Percentiles rank a stretch among this genome's conserved stretches.
Conservation (phyloP, 2,888 invertebrate genomes). For the Stegophylla sp. region DNA sequence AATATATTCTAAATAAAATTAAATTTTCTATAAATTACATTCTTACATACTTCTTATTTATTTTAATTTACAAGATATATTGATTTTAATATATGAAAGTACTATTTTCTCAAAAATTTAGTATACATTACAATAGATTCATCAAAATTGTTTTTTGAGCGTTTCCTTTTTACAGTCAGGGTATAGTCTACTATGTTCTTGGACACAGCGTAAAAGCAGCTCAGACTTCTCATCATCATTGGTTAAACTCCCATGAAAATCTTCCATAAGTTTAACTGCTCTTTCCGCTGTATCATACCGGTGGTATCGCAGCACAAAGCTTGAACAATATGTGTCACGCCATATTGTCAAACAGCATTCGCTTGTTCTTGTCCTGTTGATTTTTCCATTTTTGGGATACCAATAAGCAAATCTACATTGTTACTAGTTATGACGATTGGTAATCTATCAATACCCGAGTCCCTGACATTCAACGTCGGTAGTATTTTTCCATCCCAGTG, state of each 20-base stretch:
- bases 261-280: neutral
- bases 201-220: neutral
- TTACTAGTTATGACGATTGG: constrained; percentile 11
- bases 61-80: neutral
- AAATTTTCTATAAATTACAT: neutral
- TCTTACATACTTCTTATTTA: neutral
- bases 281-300: neutral
- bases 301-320: constrained; percentile 22
- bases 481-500: constrained; percentile 51
- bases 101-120: constrained; percentile 1
- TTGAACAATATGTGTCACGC: neutral
- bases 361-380: constrained; percentile 8
- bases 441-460: constrained; percentile 14
- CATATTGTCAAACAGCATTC: constrained; percentile 12
- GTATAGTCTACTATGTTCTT: neutral
- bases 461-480: constrained; percentile 5
- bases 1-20: neutral
- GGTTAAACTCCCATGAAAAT: neutral
- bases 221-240: neutral
- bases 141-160: constrained; percentile 8
- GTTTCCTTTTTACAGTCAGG: constrained; percentile 12
- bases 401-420: constrained; percentile 11
- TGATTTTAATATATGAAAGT: neutral
- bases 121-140: neutral
- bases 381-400: constrained; percentile 2